Evolutionary conservation across 2,113 vertebrate genomes (phyloP).

Genomic region (Cottus gobio): DNA sequence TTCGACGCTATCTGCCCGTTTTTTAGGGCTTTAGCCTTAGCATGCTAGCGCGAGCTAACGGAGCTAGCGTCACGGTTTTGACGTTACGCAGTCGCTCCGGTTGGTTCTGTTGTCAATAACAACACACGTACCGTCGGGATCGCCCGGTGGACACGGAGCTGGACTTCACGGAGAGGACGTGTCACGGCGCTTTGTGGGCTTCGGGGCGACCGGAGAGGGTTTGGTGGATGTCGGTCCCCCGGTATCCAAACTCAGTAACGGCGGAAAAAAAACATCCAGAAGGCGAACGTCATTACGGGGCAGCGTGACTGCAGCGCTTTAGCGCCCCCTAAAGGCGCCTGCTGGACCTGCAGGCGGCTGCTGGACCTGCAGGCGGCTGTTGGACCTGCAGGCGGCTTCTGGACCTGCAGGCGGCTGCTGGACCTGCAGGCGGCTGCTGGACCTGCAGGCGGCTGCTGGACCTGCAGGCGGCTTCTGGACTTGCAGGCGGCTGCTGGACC

Average conservation of each 20-base stretch:
- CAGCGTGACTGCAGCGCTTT: neutral
- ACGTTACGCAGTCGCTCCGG: conserved; percentile 61
- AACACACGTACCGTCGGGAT: conserved; percentile 51
- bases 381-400: too few species aligned
- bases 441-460: too few species aligned
- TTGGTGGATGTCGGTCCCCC: neutral
- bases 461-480: too few species aligned
- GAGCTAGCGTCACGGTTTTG: conserved; percentile 54
- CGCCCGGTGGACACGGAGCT: neutral
- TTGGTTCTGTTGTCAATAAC: conserved; percentile 5
- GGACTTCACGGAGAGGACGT: neutral
- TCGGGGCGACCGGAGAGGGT: neutral
- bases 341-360: too few species aligned
- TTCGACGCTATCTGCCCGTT: conserved; percentile 32
- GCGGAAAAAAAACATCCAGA: neutral
- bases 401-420: too few species aligned
- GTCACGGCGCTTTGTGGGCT: conserved; percentile 1
- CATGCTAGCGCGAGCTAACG: conserved; percentile 48
- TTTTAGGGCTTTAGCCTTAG: conserved; percentile 25
- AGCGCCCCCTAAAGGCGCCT: too few species aligned
- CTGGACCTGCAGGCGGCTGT: too few species aligned
- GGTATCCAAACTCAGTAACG: neutral
- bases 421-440: too few species aligned
- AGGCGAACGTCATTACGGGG: neutral
- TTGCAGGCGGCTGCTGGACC: too few species aligned